Percentiles rank a stretch among this genome's conserved stretches.
These are phyloP conservation scores for Diplazon laetatorius DNA, from an alignment of 2,888 invertebrate species.

Conservation along the genomic window DNA sequence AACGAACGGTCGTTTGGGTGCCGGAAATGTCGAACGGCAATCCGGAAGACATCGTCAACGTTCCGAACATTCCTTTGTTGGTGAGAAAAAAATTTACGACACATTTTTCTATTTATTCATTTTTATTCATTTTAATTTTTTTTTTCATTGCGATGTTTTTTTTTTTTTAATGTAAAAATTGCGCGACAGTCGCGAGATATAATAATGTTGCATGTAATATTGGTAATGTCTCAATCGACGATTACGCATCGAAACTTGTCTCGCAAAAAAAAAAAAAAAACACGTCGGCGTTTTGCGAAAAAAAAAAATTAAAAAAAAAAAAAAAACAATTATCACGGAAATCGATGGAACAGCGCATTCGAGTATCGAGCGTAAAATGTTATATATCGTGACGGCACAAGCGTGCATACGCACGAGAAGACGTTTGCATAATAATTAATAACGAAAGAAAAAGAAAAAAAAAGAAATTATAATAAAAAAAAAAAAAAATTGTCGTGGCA, in stretches of 20 bases:
- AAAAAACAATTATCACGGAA: not conserved
- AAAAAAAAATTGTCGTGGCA: not conserved
- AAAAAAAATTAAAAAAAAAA: too few species aligned
- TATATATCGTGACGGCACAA: not conserved
- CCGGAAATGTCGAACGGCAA: slow-evolving; percentile 87
- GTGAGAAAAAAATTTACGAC: slow-evolving; percentile 84
- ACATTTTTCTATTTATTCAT: too few species aligned
- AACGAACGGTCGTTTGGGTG: slow-evolving; percentile 85
- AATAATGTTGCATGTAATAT: slow-evolving; percentile 20
- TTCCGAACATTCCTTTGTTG: slow-evolving; percentile 89
- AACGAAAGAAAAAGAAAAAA: too few species aligned
- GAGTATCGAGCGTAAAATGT: not conserved
- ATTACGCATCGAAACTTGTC: slow-evolving; percentile 23
- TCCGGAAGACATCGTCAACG: slow-evolving; percentile 85
- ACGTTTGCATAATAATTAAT: not conserved
- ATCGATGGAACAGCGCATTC: slow-evolving; percentile 7
- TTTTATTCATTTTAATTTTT: not conserved
- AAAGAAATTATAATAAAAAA: too few species aligned
- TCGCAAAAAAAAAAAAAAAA: slow-evolving; percentile 1
- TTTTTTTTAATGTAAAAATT: not conserved
- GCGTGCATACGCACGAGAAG: not conserved
- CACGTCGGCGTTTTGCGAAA: not conserved
- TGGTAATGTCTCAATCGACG: slow-evolving; percentile 37
- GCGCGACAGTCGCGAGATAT: not conserved
- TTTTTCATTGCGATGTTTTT: too few species aligned